These are phyloP conservation scores for Drosophila anceps DNA, from an alignment of 2,888 invertebrate genomes.

Conservation along the genomic window DNA sequence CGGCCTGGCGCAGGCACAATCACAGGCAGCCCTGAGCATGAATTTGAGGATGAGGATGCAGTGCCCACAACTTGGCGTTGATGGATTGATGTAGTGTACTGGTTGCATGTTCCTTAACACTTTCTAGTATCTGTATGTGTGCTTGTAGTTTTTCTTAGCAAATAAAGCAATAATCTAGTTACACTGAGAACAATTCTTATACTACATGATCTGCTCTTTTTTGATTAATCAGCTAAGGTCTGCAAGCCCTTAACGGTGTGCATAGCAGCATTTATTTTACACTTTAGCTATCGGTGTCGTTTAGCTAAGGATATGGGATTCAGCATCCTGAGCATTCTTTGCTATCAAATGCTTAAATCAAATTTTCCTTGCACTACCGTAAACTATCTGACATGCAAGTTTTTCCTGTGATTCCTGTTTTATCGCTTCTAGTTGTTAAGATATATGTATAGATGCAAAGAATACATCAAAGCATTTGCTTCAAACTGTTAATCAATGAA, in stretches of 20 bases:
- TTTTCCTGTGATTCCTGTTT: background rate
- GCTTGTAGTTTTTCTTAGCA: slow-evolving; percentile 7
- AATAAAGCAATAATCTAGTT: slow-evolving; percentile 35
- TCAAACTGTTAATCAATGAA: background rate
- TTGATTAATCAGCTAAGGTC: background rate
- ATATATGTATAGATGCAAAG: background rate
- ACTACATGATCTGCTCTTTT: background rate
- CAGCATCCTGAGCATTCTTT: background rate
- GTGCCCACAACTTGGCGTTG: slow-evolving; percentile 39
- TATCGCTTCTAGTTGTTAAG: background rate
- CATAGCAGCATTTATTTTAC: background rate
- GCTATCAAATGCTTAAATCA: background rate
- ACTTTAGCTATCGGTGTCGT: background rate
- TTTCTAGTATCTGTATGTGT: slow-evolving; percentile 14
- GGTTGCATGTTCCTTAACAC: slow-evolving; percentile 31
- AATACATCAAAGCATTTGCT: background rate
- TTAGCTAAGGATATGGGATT: background rate
- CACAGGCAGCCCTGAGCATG: background rate
- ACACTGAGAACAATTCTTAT: slow-evolving; percentile 30
- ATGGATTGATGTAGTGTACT: slow-evolving; percentile 43
- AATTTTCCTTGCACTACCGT: background rate
- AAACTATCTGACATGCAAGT: no score
- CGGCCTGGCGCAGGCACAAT: slow-evolving; percentile 51
- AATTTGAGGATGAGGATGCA: background rate
- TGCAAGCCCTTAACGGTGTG: background rate